phyloP scores from a whole-genome alignment of 2,113 vertebrate genomes.

The Phaethornis superciliosus region DNA sequence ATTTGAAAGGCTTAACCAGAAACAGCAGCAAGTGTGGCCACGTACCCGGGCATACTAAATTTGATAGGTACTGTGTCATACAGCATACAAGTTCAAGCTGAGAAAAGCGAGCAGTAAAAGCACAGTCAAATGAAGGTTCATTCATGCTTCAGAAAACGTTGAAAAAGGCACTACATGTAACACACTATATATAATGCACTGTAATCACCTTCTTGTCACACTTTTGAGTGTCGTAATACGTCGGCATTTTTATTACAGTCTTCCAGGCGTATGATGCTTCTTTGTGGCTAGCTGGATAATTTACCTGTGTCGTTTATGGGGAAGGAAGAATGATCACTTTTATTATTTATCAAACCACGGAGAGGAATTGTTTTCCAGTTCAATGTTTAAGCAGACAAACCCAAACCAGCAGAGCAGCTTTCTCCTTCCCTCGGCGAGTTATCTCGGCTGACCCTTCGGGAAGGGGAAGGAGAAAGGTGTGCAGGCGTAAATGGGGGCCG shows the following conservation, averaged over 20 bases:
- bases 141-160: slow-evolving; percentile 40
- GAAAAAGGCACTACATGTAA: slow-evolving; percentile 32
- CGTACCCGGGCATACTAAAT: neutral
- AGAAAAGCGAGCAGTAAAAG: slow-evolving; percentile 24
- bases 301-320: slow-evolving; percentile 39
- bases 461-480: slow-evolving; percentile 43
- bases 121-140: slow-evolving; percentile 27
- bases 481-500: slow-evolving; percentile 27
- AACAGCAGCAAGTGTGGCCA: neutral
- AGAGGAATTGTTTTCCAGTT: neutral
- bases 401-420: neutral
- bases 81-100: neutral
- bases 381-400: neutral
- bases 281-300: slow-evolving; percentile 22
- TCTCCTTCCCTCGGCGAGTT: neutral
- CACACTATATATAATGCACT: slow-evolving; percentile 30
- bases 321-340: slow-evolving; percentile 19
- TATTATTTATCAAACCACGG: slow-evolving; percentile 11
- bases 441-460: neutral
- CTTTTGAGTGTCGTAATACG: slow-evolving; percentile 41
- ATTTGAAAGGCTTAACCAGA: neutral
- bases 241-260: slow-evolving; percentile 44
- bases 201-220: slow-evolving; percentile 48
- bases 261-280: slow-evolving; percentile 7
- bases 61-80: neutral